phyloP scores from a whole-genome alignment of 2,888 invertebrate genomes.

The Empis stercorea region DNA sequence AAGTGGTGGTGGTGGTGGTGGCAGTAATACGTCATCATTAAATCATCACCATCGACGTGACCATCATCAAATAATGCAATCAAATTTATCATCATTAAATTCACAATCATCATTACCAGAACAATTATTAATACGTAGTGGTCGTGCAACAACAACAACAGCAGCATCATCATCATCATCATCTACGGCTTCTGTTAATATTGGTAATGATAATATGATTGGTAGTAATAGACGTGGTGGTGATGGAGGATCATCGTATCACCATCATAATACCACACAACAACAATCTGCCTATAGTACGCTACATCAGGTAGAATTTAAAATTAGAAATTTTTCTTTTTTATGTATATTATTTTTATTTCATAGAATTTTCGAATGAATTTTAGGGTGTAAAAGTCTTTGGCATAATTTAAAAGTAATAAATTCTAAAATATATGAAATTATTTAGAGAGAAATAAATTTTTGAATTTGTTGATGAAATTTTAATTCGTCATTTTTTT shows the following conservation, averaged over 20 bases:
- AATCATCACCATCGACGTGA: neutral
- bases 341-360: neutral
- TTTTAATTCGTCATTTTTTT: too few species aligned
- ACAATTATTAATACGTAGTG: slow-evolving; percentile 1
- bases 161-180: neutral
- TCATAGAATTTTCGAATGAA: too few species aligned
- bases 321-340: neutral
- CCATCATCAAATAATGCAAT: slow-evolving; percentile 2
- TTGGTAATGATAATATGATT: slow-evolving; percentile 9
- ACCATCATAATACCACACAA: too few species aligned
- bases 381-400: too few species aligned
- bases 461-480: too few species aligned
- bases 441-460: too few species aligned
- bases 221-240: slow-evolving; percentile 1
- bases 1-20: slow-evolving; percentile 1
- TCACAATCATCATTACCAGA: slow-evolving; percentile 1
- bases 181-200: neutral
- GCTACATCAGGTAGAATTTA: slow-evolving; percentile 28
- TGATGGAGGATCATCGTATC: slow-evolving; percentile 6
- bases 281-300: slow-evolving; percentile 24
- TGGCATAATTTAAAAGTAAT: too few species aligned
- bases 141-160: neutral
- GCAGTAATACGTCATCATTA: neutral
- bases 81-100: slow-evolving; percentile 2
- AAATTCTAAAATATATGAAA: too few species aligned